Conservation (phyloP, 23 tunicate species). For the Styela plicata region DNA sequence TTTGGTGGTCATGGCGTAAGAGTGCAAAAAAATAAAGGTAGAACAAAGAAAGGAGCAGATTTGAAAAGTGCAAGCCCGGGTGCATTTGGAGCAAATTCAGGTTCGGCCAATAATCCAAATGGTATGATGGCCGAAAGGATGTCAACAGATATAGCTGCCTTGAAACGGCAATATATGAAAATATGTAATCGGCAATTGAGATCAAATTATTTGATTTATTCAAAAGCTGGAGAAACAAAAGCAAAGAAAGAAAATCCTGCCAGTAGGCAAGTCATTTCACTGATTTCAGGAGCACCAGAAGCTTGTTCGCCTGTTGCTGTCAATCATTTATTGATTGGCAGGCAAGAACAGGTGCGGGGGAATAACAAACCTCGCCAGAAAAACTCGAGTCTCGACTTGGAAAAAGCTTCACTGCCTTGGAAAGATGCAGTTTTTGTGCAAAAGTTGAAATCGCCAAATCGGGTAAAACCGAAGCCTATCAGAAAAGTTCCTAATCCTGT, state of each 20-base stretch:
- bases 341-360: slow-evolving; percentile 5
- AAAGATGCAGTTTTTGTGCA: slow-evolving; percentile 25
- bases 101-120: slow-evolving; percentile 30
- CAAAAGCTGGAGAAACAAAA: slow-evolving; percentile 51
- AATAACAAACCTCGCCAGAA: background rate
- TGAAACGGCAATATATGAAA: slow-evolving; percentile 82
- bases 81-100: slow-evolving; percentile 5
- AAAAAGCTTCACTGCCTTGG: slow-evolving; percentile 26
- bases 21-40: background rate
- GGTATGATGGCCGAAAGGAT: slow-evolving; percentile 89
- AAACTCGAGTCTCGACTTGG: background rate
- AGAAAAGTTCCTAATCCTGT: background rate
- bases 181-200: slow-evolving; percentile 56
- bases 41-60: background rate
- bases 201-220: slow-evolving; percentile 60
- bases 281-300: slow-evolving; percentile 11
- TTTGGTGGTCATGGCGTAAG: slow-evolving; percentile 22
- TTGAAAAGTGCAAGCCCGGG: slow-evolving; percentile 26
- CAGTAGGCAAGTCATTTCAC: slow-evolving; percentile 10
- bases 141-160: slow-evolving; percentile 87
- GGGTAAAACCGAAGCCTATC: slow-evolving; percentile 25
- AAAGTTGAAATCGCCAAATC: slow-evolving; percentile 24
- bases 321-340: slow-evolving; percentile 69
- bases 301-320: slow-evolving; percentile 52
- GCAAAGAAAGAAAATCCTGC: background rate